Evolutionary conservation across 2,888 invertebrate genomes (phyloP).

Genomic region (Drosophila rellima): DNA sequence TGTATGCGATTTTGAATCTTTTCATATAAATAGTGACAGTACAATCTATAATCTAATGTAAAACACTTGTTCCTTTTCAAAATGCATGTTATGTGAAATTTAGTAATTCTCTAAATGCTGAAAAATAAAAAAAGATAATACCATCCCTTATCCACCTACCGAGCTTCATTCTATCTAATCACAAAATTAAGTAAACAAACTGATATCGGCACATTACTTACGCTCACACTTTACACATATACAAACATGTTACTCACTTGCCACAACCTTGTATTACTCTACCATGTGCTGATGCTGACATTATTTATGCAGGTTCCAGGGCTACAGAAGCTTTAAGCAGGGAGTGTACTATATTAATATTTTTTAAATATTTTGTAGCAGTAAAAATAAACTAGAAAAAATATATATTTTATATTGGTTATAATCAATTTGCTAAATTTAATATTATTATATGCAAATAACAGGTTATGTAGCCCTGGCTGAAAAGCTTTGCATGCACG

Average conservation of each 20-base stretch:
- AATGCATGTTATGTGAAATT: too few species aligned
- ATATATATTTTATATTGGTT: not conserved
- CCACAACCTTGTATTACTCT: slow-evolving; percentile 1
- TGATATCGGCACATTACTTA: not conserved
- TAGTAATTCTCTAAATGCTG: not conserved
- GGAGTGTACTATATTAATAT: too few species aligned
- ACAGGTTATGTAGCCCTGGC: slow-evolving; percentile 31
- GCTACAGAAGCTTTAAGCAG: not conserved
- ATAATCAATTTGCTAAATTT: not conserved
- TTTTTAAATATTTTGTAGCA: too few species aligned
- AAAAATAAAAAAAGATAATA: not conserved
- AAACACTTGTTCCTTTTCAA: too few species aligned
- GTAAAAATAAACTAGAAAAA: not conserved
- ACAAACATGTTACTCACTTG: not conserved
- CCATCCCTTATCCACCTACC: not conserved
- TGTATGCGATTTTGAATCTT: not conserved
- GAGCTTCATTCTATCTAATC: not conserved
- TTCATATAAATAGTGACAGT: too few species aligned
- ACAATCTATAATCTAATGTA: too few species aligned
- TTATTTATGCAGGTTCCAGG: slow-evolving; percentile 11
- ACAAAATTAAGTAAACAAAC: not conserved
- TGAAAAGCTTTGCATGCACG: not conserved
- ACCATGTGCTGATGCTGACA: slow-evolving; percentile 1
- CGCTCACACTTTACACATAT: not conserved
- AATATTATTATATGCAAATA: not conserved